These are phyloP conservation scores for Entelurus aequoreus DNA, from an alignment of 2,113 vertebrate genomes.

Conservation along the genomic window DNA sequence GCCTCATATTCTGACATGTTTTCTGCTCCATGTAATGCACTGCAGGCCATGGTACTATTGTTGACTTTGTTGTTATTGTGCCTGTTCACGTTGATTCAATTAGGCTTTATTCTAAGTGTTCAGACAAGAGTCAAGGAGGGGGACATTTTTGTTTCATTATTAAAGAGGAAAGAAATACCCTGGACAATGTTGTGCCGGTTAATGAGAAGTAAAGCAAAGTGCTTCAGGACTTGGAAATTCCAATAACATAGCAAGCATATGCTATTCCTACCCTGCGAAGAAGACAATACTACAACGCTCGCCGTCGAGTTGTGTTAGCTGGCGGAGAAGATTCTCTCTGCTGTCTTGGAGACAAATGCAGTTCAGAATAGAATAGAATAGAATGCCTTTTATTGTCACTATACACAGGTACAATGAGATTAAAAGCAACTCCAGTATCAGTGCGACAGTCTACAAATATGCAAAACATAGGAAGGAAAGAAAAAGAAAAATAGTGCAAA, in stretches of 20 bases:
- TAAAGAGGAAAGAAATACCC: conserved; percentile 69
- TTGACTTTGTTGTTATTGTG: conserved; percentile 72
- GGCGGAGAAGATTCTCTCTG: conserved; percentile 54
- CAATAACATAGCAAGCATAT: conserved; percentile 63
- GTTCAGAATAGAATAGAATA: conserved; percentile 16
- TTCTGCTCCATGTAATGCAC: conserved; percentile 51
- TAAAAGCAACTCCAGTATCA: no score
- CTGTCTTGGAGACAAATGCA: conserved; percentile 64
- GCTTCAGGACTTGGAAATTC: conserved; percentile 69
- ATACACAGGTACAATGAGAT: no score
- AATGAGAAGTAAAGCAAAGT: conserved; percentile 70
- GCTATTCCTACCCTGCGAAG: conserved; percentile 31
- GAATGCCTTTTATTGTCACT: no score
- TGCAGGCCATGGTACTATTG: conserved; percentile 64
- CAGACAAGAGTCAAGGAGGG: conserved; percentile 57
- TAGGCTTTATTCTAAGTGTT: conserved; percentile 72
- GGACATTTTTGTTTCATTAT: conserved; percentile 67
- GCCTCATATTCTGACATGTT: conserved; percentile 36
- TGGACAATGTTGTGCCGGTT: conserved; percentile 56
- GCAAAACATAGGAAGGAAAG: no score
- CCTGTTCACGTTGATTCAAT: conserved; percentile 66
- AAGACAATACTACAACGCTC: conserved; percentile 51
- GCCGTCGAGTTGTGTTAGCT: conserved; percentile 54
- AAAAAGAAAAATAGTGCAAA: no score
- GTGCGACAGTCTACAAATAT: no score